phyloP scores from a whole-genome alignment of 2,888 invertebrate species.

The Philereme transversata region DNA sequence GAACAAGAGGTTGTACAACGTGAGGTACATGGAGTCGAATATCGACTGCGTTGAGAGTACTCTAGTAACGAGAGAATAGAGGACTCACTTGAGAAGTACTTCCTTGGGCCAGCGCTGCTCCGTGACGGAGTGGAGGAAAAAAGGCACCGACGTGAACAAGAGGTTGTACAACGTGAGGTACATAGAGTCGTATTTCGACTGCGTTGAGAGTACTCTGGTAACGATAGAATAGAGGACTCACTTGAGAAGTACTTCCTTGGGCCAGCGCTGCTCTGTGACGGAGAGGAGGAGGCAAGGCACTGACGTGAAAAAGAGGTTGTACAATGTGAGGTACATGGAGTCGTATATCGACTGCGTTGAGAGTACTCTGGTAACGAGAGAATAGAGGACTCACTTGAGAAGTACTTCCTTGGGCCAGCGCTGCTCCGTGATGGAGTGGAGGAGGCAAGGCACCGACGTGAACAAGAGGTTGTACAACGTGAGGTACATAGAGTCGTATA shows the following conservation, averaged over 20 bases:
- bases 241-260: too few species aligned
- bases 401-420: constrained; percentile 82
- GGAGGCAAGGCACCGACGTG: constrained; percentile 89
- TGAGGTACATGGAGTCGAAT: constrained; percentile 90
- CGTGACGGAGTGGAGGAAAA: constrained; percentile 88
- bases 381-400: constrained; percentile 72
- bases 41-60: constrained; percentile 87
- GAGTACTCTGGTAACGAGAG: too few species aligned
- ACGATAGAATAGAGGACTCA: too few species aligned
- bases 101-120: constrained; percentile 88
- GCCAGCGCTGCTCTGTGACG: too few species aligned
- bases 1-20: constrained; percentile 90
- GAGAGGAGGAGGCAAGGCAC: too few species aligned
- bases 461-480: constrained; percentile 90
- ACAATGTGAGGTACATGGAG: neutral
- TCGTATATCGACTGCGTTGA: constrained; percentile 21
- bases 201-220: constrained; percentile 84
- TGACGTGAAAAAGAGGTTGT: too few species aligned
- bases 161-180: constrained; percentile 91
- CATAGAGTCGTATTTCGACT: constrained; percentile 89
- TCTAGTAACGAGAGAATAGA: too few species aligned
- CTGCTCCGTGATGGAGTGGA: constrained; percentile 90
- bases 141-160: constrained; percentile 89
- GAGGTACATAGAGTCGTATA: too few species aligned
- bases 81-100: constrained; percentile 73